A percentile compares a stretch with the other conserved stretches of the same genome.
phyloP scores from a whole-genome alignment of 2,113 vertebrate genomes.

The Brachypteracias leptosomus region DNA sequence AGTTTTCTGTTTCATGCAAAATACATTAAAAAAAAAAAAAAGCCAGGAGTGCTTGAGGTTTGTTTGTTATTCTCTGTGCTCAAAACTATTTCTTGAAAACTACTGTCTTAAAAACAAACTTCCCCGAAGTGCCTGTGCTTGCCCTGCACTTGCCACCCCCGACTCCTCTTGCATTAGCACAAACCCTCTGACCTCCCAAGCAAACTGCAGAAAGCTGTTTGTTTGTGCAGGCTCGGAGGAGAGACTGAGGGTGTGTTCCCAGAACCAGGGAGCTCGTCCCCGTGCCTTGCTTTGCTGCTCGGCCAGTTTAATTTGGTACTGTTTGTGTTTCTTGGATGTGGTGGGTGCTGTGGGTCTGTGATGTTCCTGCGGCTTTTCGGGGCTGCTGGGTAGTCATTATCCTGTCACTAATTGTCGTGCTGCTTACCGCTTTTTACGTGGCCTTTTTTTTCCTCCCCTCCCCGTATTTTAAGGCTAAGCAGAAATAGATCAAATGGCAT shows the following conservation, averaged over 20 bases:
- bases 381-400: neutral
- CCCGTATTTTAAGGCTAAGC: neutral
- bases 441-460: neutral
- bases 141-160: neutral
- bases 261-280: neutral
- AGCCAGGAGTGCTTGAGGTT: neutral
- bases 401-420: neutral
- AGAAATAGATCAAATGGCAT: neutral
- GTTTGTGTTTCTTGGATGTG: neutral
- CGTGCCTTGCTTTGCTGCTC: neutral
- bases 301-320: neutral
- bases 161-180: neutral
- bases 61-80: neutral
- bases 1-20: constrained; percentile 25
- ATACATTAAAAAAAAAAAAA: neutral
- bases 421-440: neutral
- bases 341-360: neutral
- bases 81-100: neutral
- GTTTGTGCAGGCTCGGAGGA: neutral
- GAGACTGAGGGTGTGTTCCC: neutral
- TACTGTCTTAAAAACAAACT: neutral
- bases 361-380: neutral
- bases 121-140: accelerated
- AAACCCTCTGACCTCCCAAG: neutral
- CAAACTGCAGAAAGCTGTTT: neutral